phyloP scores from a whole-genome alignment of 1,140 invertebrate genomes.

The Melanaphis sacchari region DNA sequence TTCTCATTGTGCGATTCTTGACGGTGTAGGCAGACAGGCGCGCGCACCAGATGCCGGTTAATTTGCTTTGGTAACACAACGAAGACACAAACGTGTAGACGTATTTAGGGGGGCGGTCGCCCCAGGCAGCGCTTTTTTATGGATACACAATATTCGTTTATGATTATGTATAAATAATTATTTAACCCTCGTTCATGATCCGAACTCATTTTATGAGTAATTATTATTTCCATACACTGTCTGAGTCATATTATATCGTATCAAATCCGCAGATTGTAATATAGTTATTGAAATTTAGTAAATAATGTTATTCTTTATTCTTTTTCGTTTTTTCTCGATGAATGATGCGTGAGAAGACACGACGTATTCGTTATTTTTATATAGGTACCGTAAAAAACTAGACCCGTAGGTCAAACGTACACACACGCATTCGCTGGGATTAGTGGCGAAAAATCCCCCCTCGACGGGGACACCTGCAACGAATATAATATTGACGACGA shows the following conservation, averaged over 20 bases:
- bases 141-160: background rate
- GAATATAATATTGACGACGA: background rate
- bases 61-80: background rate
- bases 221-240: background rate
- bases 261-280: too few relatives aligned
- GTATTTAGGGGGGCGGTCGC: background rate
- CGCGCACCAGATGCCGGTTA: background rate
- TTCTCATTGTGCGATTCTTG: background rate
- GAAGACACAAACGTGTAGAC: background rate
- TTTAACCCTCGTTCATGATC: background rate
- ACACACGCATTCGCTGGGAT: too few relatives aligned
- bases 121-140: background rate
- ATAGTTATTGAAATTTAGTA: too few relatives aligned
- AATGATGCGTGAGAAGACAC: too few relatives aligned
- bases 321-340: too few relatives aligned
- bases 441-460: too few relatives aligned
- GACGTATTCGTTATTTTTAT: too few relatives aligned
- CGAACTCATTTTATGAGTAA: background rate
- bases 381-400: too few relatives aligned
- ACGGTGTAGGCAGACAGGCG: slow-evolving; percentile 39
- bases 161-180: background rate
- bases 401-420: too few relatives aligned
- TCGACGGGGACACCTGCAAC: too few relatives aligned
- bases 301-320: too few relatives aligned
- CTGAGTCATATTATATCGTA: background rate